Conservation (phyloP, 2,113 vertebrate species). For the Accipiter virgatus region DNA sequence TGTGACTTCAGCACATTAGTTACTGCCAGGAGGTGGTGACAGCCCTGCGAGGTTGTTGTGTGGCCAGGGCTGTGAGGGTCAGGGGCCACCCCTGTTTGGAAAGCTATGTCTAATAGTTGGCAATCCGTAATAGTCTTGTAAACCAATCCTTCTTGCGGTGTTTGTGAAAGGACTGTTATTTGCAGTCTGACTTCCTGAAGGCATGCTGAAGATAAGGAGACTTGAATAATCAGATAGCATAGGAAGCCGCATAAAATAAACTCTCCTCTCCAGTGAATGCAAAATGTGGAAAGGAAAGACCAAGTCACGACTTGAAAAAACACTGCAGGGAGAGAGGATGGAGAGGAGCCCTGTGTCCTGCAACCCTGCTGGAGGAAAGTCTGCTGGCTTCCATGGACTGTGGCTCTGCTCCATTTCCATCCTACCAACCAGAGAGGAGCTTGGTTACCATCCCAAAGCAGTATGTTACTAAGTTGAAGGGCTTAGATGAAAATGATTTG, state of each 20-base stretch:
- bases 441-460: neutral
- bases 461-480: neutral
- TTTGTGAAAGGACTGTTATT: neutral
- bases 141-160: neutral
- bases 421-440: neutral
- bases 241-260: neutral
- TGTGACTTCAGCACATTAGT: neutral
- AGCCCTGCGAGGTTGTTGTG: neutral
- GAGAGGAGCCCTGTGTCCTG: neutral
- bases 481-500: neutral
- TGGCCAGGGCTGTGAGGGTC: neutral
- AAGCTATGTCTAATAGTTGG: neutral
- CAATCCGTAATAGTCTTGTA: neutral
- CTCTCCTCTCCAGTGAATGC: neutral
- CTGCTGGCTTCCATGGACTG: neutral
- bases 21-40: neutral
- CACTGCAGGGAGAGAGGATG: neutral
- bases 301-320: neutral
- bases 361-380: neutral
- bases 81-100: neutral
- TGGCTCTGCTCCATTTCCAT: neutral
- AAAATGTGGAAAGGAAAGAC: neutral
- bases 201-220: neutral
- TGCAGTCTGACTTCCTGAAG: neutral
- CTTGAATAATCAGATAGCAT: neutral